Evolutionary conservation across 1,140 invertebrate species (phyloP).

Genomic region (Nixonia krombeini): DNA sequence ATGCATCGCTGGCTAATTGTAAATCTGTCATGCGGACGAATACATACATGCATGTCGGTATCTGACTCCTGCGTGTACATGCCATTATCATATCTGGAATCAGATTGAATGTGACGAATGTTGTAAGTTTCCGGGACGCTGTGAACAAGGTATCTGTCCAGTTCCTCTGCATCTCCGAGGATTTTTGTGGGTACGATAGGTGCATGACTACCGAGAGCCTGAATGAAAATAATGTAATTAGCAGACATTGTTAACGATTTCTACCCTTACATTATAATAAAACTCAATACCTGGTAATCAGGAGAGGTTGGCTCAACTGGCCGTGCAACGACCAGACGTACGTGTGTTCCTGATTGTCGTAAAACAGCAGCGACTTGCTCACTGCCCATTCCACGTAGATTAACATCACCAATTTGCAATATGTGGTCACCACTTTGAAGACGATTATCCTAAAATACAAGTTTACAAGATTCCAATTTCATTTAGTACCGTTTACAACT

Average conservation of each 20-base stretch:
- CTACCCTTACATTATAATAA: no score
- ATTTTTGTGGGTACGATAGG: slow-evolving; percentile 88
- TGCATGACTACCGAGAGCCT: slow-evolving; percentile 81
- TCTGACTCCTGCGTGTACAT: slow-evolving; percentile 69
- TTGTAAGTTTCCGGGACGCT: slow-evolving; percentile 63
- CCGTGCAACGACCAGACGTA: slow-evolving; percentile 93
- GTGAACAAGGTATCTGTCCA: slow-evolving; percentile 88
- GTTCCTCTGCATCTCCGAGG: slow-evolving; percentile 86
- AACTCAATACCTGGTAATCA: slow-evolving; percentile 76
- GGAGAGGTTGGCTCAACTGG: slow-evolving; percentile 83
- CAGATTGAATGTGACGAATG: slow-evolving; percentile 51
- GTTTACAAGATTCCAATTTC: no score
- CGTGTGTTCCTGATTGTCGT: slow-evolving; percentile 91
- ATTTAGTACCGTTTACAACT: no score
- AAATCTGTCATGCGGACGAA: no score
- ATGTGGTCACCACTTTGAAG: slow-evolving; percentile 97
- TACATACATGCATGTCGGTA: slow-evolving; percentile 70
- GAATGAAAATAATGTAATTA: slow-evolving; percentile 36
- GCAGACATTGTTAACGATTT: not conserved
- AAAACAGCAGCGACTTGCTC: slow-evolving; percentile 97
- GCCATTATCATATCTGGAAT: slow-evolving; percentile 66
- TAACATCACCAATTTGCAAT: slow-evolving; percentile 94
- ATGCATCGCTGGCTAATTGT: no score
- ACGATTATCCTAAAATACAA: slow-evolving; percentile 80
- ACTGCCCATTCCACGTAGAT: slow-evolving; percentile 94